Base-by-base conservation (phyloP, 1,140 invertebrate species). In the Parasteatoda tepidariorum region DNA sequence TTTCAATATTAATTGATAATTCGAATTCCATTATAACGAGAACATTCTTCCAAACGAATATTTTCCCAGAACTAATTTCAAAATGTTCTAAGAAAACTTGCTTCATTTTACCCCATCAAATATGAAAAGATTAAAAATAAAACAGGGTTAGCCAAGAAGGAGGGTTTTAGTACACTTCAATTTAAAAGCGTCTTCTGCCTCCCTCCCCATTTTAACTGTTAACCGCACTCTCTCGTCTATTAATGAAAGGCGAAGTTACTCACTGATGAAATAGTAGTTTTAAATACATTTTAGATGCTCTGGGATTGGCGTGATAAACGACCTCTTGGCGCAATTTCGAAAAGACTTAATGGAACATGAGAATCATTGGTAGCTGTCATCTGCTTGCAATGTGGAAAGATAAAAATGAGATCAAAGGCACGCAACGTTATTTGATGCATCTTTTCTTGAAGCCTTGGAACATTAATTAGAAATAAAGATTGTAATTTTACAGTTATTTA, bases 241-340 rank as follows among this genome's bases (percentile, higher is more conserved):
- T 76, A 76, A 76, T 76, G 74, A 76, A 76, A 64, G 74, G 74
- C 41, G 38, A 48, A 48, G 18, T 18, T 48, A 76, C 74, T 48
- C n/a, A 13, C 22, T 76, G 75, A 79, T 79, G 75, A 79, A 79
- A 79, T 79, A 68, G 75, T 59, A 67, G 75, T 79, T 79, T 79
- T 79, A 79, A 79, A 79, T 79, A 79, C 64, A 79, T 79, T 68
- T 59, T 64, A 79, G 38, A 79, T 79, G 75, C 33, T 68, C 64
- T 68, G 75, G 75, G 75, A 79, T 79, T 79, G 75, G 75, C 75
- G 75, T 79, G 75, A 79, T 79, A 79, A 79, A 79, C 68, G 75
- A 79, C 64, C 62, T 79, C 38, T 79, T 79, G 75, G 75, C 75
- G 75, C 75, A 79, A 79, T 79, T 79, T 79, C 62, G 75, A 41